A percentile compares a stretch with the other conserved stretches of the same genome.
Conservation (phyloP, 2,113 vertebrate species). For the Epinephelus lanceolatus region DNA sequence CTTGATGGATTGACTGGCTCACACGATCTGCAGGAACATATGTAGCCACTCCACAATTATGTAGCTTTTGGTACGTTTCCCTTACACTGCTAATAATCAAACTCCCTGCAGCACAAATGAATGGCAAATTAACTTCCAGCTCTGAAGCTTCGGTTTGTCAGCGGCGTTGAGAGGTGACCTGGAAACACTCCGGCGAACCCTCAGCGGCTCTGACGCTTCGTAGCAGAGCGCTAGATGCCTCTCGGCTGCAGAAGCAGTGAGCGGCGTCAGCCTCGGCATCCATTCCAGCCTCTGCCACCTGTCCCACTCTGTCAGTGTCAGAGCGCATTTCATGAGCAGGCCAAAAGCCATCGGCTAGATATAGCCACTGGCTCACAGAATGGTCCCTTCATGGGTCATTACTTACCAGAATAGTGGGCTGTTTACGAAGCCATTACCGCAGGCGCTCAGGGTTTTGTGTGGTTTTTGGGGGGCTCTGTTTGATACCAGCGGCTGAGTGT, state of each 20-base stretch:
- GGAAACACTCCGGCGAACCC: conserved; percentile 28
- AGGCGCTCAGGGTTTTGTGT: conserved; percentile 37
- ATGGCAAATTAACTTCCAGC: conserved; percentile 41
- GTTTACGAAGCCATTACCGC: conserved; percentile 69
- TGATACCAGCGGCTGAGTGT: conserved; percentile 38
- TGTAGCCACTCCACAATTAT: conserved; percentile 25
- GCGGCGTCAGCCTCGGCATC: conserved; percentile 79
- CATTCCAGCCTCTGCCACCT: conserved; percentile 87
- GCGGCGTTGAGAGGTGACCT: conserved; percentile 29
- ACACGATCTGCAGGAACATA: conserved; percentile 35
- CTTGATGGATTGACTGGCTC: conserved; percentile 47
- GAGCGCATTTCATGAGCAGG: conserved; percentile 63
- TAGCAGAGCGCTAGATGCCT: conserved; percentile 15
- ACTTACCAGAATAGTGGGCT: conserved; percentile 59
- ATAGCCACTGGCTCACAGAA: conserved; percentile 77
- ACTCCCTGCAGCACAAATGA: conserved; percentile 21
- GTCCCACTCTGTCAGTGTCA: conserved; percentile 88
- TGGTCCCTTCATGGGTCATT: conserved; percentile 78
- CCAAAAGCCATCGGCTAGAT: conserved; percentile 82
- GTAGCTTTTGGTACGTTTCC: not conserved
- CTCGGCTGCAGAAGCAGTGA: conserved; percentile 18
- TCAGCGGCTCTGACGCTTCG: conserved; percentile 10
- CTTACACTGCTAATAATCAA: conserved; percentile 1
- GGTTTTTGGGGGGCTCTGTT: conserved; percentile 30
- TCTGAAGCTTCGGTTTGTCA: conserved; percentile 6